These are phyloP conservation scores for Flexamia atlantica DNA, from an alignment of 2,888 invertebrate genomes.

Conservation along the genomic window DNA sequence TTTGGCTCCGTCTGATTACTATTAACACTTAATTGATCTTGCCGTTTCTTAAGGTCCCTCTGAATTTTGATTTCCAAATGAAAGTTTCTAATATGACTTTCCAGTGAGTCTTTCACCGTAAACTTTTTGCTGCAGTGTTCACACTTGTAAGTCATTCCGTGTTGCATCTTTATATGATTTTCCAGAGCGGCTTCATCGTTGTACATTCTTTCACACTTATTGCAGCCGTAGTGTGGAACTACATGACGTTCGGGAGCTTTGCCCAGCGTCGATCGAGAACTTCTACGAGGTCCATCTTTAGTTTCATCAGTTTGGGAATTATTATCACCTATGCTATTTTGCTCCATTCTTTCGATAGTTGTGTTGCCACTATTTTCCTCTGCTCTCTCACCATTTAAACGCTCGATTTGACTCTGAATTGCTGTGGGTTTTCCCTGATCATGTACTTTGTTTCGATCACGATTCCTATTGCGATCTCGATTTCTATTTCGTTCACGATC, in stretches of 20 bases:
- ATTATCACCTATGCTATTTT: neutral
- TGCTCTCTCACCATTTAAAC: neutral
- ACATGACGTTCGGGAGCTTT: constrained; percentile 43
- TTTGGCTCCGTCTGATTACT: neutral
- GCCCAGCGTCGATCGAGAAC: neutral
- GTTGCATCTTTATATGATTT: neutral
- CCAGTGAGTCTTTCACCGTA: neutral
- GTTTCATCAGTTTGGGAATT: neutral
- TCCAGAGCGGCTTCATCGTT: constrained; percentile 28
- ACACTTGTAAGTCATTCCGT: constrained; percentile 9
- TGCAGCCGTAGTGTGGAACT: constrained; percentile 22
- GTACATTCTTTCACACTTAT: constrained; percentile 29
- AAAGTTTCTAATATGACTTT: neutral
- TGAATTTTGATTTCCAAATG: neutral
- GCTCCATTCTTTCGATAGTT: neutral
- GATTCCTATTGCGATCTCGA: neutral
- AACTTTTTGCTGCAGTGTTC: constrained; percentile 32
- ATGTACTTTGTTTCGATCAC: too few relatives aligned
- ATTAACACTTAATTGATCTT: neutral
- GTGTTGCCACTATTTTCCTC: neutral
- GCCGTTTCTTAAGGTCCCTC: neutral
- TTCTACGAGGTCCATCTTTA: neutral
- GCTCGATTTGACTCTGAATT: neutral
- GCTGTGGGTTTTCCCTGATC: neutral
- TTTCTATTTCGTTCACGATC: neutral